Base-by-base conservation (phyloP, 2,113 vertebrate species). In the Irena cyanogastra region DNA sequence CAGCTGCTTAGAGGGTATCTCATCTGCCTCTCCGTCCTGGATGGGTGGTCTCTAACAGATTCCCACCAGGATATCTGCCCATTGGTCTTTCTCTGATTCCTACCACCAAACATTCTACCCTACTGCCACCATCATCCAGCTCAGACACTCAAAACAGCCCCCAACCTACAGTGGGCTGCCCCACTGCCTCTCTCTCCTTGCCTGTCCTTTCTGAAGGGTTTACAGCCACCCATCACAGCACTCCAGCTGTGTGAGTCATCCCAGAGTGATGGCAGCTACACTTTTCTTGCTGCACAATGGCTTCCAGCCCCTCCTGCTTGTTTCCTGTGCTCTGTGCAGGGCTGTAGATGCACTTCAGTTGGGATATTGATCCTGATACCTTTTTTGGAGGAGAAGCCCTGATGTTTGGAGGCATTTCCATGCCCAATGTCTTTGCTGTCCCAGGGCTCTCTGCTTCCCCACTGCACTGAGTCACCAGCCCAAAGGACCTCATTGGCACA, bases 51-150 rank as follows among this genome's bases (percentile, higher is more conserved):
- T 18, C 24, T 47, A 31, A 22, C 9, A 53, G 33, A 75, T 24
- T 61, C 60, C 59, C 70, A 53, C 16, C n/a, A 60, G 53, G 24
- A 26, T 18, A 27, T 41, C 53, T 68, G 45, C 47, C 45, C 44
- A 19, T 14, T 81, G 52, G 13, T 33, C 33, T 65, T 37, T 44
- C 28, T 27, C 45, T 45, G 13, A 39, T 26, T 53, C 39, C 35
- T 26, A 18, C 13, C 26, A 31, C 11, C 2, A 1, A 53, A 30
- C 24, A 45, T 45, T 47, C 0, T 0, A 75, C n/a, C 24, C 53
- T 53, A 15, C n/a, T 41, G n/a, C 22, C 63, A 68, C 47, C 60
- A 49, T 28, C 27, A 49, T 17, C 19, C 31, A 68, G 31, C 35
- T 74, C 22, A 85, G 45, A 31, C 18, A 74, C 27, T 24, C 31